Conservation (phyloP, 1,140 invertebrate genomes). For the Calycopis cecrops region DNA sequence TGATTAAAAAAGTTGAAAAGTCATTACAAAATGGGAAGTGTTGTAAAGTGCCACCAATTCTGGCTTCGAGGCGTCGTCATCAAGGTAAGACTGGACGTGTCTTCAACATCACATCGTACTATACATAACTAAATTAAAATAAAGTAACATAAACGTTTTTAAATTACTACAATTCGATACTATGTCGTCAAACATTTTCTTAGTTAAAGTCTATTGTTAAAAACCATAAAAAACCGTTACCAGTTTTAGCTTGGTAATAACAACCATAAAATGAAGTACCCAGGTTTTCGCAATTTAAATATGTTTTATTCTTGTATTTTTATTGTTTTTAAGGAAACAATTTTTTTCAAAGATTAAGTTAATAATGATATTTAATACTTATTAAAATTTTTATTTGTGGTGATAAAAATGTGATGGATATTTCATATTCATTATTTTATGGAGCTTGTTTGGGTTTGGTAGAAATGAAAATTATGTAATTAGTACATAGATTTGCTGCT, state of each 20-base stretch:
- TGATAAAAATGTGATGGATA: slow-evolving; percentile 1
- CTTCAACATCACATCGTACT: slow-evolving; percentile 65
- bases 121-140: slow-evolving; percentile 28
- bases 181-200: not conserved
- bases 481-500: slow-evolving; percentile 15
- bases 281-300: not conserved
- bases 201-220: not conserved
- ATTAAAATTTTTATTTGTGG: too few relatives aligned
- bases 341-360: too few relatives aligned
- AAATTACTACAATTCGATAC: slow-evolving; percentile 13
- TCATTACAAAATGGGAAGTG: slow-evolving; percentile 70
- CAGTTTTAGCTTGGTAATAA: slow-evolving; percentile 12
- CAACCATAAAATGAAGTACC: slow-evolving; percentile 8
- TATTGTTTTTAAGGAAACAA: not conserved
- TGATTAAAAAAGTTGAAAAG: slow-evolving; percentile 68
- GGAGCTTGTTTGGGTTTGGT: slow-evolving; percentile 51
- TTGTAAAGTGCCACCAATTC: slow-evolving; percentile 67
- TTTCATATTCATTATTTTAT: slow-evolving; percentile 12
- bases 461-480: not conserved
- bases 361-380: too few relatives aligned
- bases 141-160: slow-evolving; percentile 1
- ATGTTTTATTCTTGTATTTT: not conserved
- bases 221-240: slow-evolving; percentile 4
- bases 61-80: slow-evolving; percentile 65
- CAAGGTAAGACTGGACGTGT: slow-evolving; percentile 72